A percentile compares a stretch with the other conserved stretches of the same genome.
Conservation (phyloP, 2,797 vertebrate genomes). For the Hippoglossus hippoglossus region DNA sequence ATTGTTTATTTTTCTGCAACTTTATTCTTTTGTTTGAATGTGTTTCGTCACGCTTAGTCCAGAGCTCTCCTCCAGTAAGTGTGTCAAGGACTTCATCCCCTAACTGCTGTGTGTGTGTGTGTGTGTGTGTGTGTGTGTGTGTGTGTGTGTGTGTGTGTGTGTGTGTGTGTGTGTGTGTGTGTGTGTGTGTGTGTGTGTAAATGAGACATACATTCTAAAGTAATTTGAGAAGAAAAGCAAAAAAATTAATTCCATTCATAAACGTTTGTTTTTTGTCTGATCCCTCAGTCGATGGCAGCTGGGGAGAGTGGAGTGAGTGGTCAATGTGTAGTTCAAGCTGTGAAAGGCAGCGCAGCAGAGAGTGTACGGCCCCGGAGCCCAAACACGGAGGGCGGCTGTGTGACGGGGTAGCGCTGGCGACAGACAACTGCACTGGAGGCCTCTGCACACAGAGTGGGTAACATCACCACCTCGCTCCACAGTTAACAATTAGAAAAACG, state of each 20-base stretch:
- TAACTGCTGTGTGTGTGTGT: background rate
- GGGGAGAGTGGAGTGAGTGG: conserved; percentile 89
- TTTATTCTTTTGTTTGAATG: background rate
- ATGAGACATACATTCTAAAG: background rate
- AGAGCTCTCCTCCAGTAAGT: background rate
- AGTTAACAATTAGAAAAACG: conserved; percentile 12
- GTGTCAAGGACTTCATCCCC: background rate
- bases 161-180: background rate
- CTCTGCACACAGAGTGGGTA: conserved; percentile 92
- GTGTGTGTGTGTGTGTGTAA: background rate
- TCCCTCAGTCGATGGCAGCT: conserved; percentile 74
- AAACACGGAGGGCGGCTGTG: conserved; percentile 92
- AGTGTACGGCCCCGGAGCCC: conserved; percentile 90
- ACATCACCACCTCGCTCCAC: conserved; percentile 3
- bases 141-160: background rate
- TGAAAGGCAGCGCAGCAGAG: conserved; percentile 88
- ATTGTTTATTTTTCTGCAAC: background rate
- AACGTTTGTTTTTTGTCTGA: conserved; percentile 3
- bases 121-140: no score
- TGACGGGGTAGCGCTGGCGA: conserved; percentile 89
- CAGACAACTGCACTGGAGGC: conserved; percentile 95
- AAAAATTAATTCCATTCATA: no score
- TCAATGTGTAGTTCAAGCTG: conserved; percentile 89
- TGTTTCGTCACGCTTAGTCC: background rate
- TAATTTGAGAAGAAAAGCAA: no score